Conservation (phyloP, 2,888 invertebrate genomes). For the Prostheceraeus crozeri region DNA sequence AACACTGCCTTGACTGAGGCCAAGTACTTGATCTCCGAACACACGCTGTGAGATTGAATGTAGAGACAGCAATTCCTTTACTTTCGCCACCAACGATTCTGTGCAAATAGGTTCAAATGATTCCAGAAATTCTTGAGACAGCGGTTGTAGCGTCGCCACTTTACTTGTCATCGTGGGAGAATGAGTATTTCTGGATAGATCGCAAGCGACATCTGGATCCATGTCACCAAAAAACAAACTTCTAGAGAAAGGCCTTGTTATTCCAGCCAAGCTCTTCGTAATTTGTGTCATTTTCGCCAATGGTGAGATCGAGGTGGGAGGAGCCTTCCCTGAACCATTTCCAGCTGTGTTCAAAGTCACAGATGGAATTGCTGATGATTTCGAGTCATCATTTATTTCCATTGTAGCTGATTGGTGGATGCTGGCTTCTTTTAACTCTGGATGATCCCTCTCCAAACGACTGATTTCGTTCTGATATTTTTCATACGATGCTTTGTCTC, state of each 20-base stretch:
- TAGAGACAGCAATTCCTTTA: conserved; percentile 59
- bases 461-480: neutral
- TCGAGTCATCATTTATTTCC: conserved; percentile 69
- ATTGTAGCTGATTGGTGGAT: neutral
- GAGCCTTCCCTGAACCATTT: too few species aligned
- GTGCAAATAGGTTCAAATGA: conserved; percentile 86
- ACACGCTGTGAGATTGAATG: conserved; percentile 78
- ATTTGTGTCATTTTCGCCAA: conserved; percentile 94
- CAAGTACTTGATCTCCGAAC: conserved; percentile 91
- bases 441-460: neutral
- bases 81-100: conserved; percentile 77
- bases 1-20: conserved; percentile 70
- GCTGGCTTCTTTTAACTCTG: neutral
- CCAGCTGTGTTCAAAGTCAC: too few species aligned
- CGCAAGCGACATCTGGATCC: too few species aligned
- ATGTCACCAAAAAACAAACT: too few species aligned
- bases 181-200: too few species aligned
- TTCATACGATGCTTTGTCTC: too few species aligned
- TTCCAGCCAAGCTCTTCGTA: too few species aligned
- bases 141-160: too few species aligned
- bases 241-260: too few species aligned
- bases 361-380: too few species aligned
- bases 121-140: neutral
- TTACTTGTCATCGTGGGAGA: conserved; percentile 98
- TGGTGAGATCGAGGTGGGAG: conserved; percentile 70